Conservation (phyloP, 2,113 vertebrate genomes). For the Thamnophis sirtalis region DNA sequence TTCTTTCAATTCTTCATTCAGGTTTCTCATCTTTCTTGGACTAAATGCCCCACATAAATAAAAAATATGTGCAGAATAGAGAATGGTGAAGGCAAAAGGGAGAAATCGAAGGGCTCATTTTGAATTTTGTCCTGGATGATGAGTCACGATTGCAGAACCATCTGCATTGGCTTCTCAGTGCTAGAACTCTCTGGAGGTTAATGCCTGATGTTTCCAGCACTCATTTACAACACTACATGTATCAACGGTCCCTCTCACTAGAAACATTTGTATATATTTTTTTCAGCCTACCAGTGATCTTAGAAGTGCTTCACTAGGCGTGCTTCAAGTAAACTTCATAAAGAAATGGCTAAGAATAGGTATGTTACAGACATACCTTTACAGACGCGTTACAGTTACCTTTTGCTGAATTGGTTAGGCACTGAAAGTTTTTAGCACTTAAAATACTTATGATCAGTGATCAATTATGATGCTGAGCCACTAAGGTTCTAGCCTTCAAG, state of each 20-base stretch:
- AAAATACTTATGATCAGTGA: background rate
- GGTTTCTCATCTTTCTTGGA: background rate
- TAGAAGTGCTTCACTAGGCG: background rate
- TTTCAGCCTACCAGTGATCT: background rate
- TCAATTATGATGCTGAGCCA: background rate
- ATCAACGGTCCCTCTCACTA: background rate
- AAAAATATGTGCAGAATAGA: background rate
- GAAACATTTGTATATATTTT: background rate
- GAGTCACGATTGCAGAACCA: constrained; percentile 9
- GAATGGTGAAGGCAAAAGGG: background rate
- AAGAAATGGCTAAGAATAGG: background rate
- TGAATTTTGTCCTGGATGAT: constrained; percentile 17
- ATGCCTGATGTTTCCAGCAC: background rate
- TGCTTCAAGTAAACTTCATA: background rate
- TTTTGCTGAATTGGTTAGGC: background rate
- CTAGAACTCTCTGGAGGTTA: constrained; percentile 1
- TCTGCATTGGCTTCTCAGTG: background rate
- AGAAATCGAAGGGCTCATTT: background rate
- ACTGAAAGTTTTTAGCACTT: background rate
- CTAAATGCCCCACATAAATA: background rate
- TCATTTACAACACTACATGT: background rate
- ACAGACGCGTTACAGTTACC: background rate
- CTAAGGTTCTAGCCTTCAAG: background rate
- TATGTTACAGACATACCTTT: background rate
- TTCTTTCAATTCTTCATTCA: background rate